A percentile compares a stretch with the other conserved stretches of the same genome.
These are phyloP conservation scores for Drosophila yakuba DNA, from an alignment of 1,140 invertebrate genomes.

Conservation along the genomic window DNA sequence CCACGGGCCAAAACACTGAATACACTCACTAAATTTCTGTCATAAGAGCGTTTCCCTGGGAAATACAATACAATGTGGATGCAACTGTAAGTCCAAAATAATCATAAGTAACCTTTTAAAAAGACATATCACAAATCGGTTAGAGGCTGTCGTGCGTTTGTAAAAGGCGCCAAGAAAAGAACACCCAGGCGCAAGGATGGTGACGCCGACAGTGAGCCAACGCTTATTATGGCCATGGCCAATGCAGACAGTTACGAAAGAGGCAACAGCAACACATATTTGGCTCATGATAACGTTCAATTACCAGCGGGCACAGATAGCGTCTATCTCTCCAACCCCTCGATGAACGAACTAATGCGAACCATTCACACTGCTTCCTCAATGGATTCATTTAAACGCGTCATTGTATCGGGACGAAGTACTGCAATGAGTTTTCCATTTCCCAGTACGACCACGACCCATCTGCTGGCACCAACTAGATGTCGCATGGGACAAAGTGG, in stretches of 20 bases:
- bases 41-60: background rate
- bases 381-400: background rate
- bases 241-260: background rate
- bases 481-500: too few relatives aligned
- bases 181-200: background rate
- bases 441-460: background rate
- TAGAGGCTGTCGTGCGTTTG: constrained; percentile 10
- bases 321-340: constrained; percentile 12
- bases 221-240: background rate
- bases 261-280: background rate
- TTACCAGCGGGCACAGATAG: background rate
- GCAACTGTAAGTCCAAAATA: constrained; percentile 3
- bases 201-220: background rate
- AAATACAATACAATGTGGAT: constrained; percentile 4
- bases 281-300: background rate
- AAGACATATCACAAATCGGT: too few relatives aligned
- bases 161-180: background rate
- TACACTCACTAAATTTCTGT: constrained; percentile 13
- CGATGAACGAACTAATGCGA: constrained; percentile 20
- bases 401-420: background rate
- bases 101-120: background rate
- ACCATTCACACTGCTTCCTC: background rate
- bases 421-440: background rate
- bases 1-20: background rate
- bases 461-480: background rate